These are phyloP conservation scores for Cydia splendana DNA, from an alignment of 1,140 invertebrate species.

Conservation along the genomic window DNA sequence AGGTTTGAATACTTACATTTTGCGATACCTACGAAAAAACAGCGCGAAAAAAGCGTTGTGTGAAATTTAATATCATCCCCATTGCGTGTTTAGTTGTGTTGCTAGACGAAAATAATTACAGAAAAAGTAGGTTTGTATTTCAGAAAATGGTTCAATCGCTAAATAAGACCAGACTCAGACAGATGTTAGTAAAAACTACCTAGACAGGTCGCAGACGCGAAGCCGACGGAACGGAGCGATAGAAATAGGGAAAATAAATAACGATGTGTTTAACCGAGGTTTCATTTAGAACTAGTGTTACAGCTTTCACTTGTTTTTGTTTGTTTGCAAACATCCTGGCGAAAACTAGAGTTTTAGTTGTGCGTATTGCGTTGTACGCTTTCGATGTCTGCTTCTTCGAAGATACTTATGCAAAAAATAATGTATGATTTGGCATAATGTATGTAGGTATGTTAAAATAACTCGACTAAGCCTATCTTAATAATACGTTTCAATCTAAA, in stretches of 20 bases:
- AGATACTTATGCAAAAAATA: no score
- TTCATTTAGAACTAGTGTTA: slow-evolving; percentile 7
- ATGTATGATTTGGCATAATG: no score
- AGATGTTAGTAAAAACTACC: neutral
- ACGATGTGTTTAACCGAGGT: neutral
- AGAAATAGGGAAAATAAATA: slow-evolving; percentile 2
- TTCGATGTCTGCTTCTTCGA: no score
- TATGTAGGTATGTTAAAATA: no score
- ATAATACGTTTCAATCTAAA: no score
- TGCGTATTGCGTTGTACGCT: no score
- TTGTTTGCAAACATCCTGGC: neutral
- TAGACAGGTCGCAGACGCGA: neutral
- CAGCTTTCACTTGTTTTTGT: slow-evolving; percentile 14
- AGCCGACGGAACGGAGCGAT: neutral
- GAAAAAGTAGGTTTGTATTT: neutral
- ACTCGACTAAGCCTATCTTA: no score
- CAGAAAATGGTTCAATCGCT: neutral
- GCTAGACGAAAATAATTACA: neutral
- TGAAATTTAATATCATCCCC: no score
- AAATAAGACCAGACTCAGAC: neutral
- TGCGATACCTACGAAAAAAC: no score
- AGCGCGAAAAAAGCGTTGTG: no score
- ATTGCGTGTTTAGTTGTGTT: neutral
- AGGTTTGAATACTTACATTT: no score
- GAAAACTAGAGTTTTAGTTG: neutral